phyloP scores from a whole-genome alignment of 2,113 vertebrate species.

The Cololabis saira region DNA sequence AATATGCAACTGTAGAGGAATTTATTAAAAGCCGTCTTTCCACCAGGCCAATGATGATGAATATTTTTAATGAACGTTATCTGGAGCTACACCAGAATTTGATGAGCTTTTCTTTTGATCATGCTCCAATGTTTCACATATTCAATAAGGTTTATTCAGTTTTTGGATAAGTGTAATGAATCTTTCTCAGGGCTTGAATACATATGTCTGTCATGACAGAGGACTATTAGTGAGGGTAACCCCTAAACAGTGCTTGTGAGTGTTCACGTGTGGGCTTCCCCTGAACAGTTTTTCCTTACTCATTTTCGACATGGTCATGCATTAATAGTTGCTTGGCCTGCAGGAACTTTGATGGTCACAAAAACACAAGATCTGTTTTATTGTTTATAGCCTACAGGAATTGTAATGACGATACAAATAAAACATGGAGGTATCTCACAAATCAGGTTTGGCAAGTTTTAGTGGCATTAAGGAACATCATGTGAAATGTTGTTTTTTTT shows the following conservation, averaged over 20 bases:
- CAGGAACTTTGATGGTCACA: slow-evolving; percentile 35
- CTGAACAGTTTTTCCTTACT: slow-evolving; percentile 18
- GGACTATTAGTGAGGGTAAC: background rate
- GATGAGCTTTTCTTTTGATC: too few relatives aligned
- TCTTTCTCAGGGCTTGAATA: background rate
- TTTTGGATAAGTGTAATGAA: background rate
- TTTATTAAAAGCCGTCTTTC: background rate
- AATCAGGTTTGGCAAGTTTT: slow-evolving; percentile 17
- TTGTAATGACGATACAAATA: slow-evolving; percentile 2
- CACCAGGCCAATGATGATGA: background rate
- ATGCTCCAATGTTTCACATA: background rate
- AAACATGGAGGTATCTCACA: background rate
- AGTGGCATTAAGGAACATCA: background rate
- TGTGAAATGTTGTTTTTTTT: background rate
- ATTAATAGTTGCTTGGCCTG: slow-evolving; percentile 32
- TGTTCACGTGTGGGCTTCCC: slow-evolving; percentile 19
- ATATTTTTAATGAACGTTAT: slow-evolving; percentile 7
- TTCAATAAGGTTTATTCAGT: slow-evolving; percentile 1
- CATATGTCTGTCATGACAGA: background rate
- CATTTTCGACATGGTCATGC: slow-evolving; percentile 25
- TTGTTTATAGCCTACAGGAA: slow-evolving; percentile 32
- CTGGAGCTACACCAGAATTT: slow-evolving; percentile 2
- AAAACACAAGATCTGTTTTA: slow-evolving; percentile 30
- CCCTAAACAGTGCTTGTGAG: background rate
- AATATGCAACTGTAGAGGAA: slow-evolving; percentile 4